These are phyloP conservation scores for Drosophila athabasca DNA, from an alignment of 1,140 invertebrate species.

Conservation along the genomic window DNA sequence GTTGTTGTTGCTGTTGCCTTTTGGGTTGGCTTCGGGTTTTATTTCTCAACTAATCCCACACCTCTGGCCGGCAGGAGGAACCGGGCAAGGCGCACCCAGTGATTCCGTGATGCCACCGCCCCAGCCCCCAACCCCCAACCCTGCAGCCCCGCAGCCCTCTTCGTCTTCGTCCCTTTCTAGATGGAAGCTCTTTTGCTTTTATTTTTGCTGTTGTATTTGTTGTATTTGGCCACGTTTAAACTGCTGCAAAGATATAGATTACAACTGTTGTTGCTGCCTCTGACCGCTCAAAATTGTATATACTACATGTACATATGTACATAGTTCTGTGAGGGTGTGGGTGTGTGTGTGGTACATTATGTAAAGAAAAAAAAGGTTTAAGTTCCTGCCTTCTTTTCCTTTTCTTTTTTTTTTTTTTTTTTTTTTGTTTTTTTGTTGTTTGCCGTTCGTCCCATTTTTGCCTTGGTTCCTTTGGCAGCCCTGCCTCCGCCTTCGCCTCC, in stretches of 20 bases:
- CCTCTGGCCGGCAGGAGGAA: slow-evolving; percentile 27
- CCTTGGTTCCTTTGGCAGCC: slow-evolving; percentile 39
- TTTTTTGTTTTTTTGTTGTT: neutral
- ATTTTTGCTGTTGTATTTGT: slow-evolving; percentile 4
- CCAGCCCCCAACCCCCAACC: slow-evolving; percentile 8
- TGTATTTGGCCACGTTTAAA: slow-evolving; percentile 40
- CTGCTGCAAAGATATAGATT: slow-evolving; percentile 57
- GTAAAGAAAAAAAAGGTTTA: slow-evolving; percentile 41
- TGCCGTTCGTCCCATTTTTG: slow-evolving; percentile 34
- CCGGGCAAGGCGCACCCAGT: slow-evolving; percentile 46
- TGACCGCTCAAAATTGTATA: slow-evolving; percentile 32
- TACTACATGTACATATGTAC: slow-evolving; percentile 25
- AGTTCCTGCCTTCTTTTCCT: slow-evolving; percentile 24
- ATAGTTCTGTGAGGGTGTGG: too few species aligned
- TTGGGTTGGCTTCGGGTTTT: slow-evolving; percentile 60
- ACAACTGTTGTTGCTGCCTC: slow-evolving; percentile 47
- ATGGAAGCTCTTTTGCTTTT: slow-evolving; percentile 4
- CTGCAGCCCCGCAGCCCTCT: slow-evolving; percentile 14
- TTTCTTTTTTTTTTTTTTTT: slow-evolving; percentile 9
- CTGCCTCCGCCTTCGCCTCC: neutral
- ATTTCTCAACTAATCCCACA: slow-evolving; percentile 66
- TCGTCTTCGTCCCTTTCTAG: slow-evolving; percentile 41
- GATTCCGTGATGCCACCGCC: slow-evolving; percentile 57
- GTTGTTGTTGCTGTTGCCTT: slow-evolving; percentile 20
- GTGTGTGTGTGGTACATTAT: slow-evolving; percentile 20